Base-by-base conservation (phyloP, 1,140 invertebrate genomes). In the Cyphomyrmex costatus region DNA sequence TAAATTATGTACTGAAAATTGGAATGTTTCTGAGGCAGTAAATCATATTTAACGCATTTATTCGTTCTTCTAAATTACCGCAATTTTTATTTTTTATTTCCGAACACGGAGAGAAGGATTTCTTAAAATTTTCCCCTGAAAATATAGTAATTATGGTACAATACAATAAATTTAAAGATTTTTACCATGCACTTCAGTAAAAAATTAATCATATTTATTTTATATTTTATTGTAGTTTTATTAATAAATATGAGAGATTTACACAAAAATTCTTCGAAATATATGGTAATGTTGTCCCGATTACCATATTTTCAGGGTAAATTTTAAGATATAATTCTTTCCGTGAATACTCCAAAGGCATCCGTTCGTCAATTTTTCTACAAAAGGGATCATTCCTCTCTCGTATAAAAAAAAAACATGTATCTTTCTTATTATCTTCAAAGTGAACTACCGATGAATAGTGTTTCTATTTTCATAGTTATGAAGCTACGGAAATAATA, bases 1-100 rank as follows among this genome's bases (percentile, higher is more conserved):
- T 66, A 65, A 66, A 79, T 30, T 51, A 76, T 42, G 7, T 33
- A 21, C 27, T 66, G 27, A 79, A 79, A 66, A 79, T 66, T 79
- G 76, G n/a, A 78, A 79, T 51, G 61, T 66, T 66, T 33, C 42
- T 66, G 42, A 7, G 8, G 27, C 42, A n/a, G 14, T 14, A 33
- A 51, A 66, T 66, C 10, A 58, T 16, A 2, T 70, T 80, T 10
- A 66, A 51, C n/a, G 14, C 3, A 66, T 79, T 68, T 42, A 24
- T 42, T 3, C 36, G 12, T 56, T 53, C 27, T 53, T 2, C 30
- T 14, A 51, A 5, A 24, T 56, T 36, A 27, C 10, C 8, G 10
- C 46, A 19, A 56, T 56, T 68, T 46, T 79, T 79, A 33, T 63
- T 61, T 36, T 7, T 65, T 12, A 33, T 30, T 42, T 70, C 7